These are phyloP conservation scores for Mirounga angustirostris DNA, from an alignment of 2,113 vertebrate genomes.

Conservation along the genomic window DNA sequence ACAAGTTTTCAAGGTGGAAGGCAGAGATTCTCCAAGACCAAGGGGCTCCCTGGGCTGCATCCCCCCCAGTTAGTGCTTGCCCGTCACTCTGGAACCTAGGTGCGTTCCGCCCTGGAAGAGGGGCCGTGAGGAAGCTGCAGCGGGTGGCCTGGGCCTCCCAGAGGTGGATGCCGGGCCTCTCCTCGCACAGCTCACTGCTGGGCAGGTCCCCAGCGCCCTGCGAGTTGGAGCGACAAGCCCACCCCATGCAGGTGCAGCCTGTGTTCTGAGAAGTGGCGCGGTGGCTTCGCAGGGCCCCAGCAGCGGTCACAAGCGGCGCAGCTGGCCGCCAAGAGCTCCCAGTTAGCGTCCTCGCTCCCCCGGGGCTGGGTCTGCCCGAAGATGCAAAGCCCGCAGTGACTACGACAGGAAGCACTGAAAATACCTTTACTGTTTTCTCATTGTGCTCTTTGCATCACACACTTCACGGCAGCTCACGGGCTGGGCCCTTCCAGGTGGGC, in stretches of 20 bases:
- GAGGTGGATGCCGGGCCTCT: rapidly evolving
- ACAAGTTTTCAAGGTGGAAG: background rate
- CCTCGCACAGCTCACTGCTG: background rate
- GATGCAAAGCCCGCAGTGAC: background rate
- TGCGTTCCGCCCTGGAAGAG: no score
- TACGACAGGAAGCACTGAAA: background rate
- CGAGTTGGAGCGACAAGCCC: rapidly evolving
- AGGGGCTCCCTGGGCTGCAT: background rate
- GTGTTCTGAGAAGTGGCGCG: rapidly evolving
- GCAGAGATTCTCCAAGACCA: background rate
- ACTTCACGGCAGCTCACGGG: background rate
- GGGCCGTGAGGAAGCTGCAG: background rate
- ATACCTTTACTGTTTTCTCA: background rate
- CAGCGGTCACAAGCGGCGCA: rapidly evolving
- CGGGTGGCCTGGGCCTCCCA: background rate
- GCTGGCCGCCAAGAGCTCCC: background rate
- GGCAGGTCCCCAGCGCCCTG: background rate
- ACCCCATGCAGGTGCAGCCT: rapidly evolving
- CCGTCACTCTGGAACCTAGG: background rate
- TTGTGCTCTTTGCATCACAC: no score
- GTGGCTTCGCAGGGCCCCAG: no score
- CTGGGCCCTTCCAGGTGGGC: rapidly evolving
- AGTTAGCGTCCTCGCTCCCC: background rate
- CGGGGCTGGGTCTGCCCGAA: background rate
- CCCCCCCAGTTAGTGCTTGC: rapidly evolving